Conservation (phyloP, 2,113 vertebrate species). For the Nyctibius bracteatus region DNA sequence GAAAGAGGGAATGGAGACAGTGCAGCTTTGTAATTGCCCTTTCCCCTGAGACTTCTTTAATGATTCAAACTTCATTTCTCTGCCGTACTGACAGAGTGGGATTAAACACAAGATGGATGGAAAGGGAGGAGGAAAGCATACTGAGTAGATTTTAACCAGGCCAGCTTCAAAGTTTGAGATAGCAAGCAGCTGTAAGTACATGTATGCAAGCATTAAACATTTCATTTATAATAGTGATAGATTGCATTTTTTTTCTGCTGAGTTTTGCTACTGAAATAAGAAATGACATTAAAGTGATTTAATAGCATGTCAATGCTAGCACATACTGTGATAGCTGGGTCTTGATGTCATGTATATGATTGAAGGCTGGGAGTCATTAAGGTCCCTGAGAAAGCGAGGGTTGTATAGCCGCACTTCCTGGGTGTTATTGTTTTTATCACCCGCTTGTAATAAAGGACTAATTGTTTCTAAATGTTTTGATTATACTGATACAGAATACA, state of each 20-base stretch:
- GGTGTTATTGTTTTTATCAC: background rate
- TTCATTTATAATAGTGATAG: background rate
- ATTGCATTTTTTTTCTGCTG: background rate
- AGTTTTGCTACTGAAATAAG: background rate
- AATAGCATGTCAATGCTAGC: background rate
- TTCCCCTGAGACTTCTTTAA: background rate
- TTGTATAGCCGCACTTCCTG: fast-evolving
- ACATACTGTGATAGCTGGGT: background rate
- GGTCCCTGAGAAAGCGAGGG: background rate
- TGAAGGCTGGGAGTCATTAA: background rate
- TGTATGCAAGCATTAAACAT: fast-evolving
- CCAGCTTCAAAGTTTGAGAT: background rate
- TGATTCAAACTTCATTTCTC: background rate
- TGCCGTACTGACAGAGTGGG: background rate
- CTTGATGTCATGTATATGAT: background rate
- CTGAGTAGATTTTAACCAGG: background rate
- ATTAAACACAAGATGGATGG: background rate
- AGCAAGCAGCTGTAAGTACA: background rate
- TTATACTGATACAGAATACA: background rate
- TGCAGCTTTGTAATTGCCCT: background rate
- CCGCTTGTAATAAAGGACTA: background rate
- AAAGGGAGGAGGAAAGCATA: background rate
- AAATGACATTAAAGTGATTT: background rate
- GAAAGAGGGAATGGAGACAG: background rate
- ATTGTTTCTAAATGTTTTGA: background rate